Percentiles rank a stretch among this genome's conserved stretches.
These are phyloP conservation scores for Drosophila subpulchrella DNA, from an alignment of 1,140 invertebrate genomes.

Conservation along the genomic window DNA sequence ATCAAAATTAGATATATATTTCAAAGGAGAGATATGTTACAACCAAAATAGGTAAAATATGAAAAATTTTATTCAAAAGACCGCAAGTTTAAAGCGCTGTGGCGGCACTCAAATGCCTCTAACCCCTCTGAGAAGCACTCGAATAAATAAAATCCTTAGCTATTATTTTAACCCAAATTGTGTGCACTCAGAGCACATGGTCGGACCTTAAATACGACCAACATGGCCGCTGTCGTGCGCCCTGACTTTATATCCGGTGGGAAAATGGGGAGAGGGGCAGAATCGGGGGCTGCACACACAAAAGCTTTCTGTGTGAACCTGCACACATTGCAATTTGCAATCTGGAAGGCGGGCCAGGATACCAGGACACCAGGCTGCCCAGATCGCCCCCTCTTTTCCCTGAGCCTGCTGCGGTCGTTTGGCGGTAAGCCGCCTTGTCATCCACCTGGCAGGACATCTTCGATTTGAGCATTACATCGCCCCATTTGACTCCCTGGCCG, in stretches of 20 bases:
- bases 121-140: not conserved
- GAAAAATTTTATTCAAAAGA: not conserved
- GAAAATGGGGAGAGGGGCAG: not conserved
- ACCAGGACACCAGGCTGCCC: not conserved
- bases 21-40: not conserved
- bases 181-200: conserved; percentile 12
- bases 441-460: conserved; percentile 65
- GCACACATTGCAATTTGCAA: conserved; percentile 73
- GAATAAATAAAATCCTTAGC: not conserved
- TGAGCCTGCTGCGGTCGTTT: conserved; percentile 64
- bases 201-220: conserved; percentile 72
- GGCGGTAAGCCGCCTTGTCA: conserved; percentile 78
- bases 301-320: conserved; percentile 62
- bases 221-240: conserved; percentile 57
- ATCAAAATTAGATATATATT: too few relatives aligned
- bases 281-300: conserved; percentile 23
- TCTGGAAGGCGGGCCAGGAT: conserved; percentile 42
- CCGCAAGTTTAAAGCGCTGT: not conserved
- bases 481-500: conserved; percentile 8
- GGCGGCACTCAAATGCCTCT: not conserved
- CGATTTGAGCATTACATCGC: conserved; percentile 57
- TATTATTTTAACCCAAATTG: conserved; percentile 24
- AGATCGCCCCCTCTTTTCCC: not conserved
- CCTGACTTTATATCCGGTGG: conserved; percentile 76
- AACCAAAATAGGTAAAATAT: not conserved